These are phyloP conservation scores for Pantherophis alleghaniensis DNA, from an alignment of 2,797 vertebrate species.

Conservation along the genomic window DNA sequence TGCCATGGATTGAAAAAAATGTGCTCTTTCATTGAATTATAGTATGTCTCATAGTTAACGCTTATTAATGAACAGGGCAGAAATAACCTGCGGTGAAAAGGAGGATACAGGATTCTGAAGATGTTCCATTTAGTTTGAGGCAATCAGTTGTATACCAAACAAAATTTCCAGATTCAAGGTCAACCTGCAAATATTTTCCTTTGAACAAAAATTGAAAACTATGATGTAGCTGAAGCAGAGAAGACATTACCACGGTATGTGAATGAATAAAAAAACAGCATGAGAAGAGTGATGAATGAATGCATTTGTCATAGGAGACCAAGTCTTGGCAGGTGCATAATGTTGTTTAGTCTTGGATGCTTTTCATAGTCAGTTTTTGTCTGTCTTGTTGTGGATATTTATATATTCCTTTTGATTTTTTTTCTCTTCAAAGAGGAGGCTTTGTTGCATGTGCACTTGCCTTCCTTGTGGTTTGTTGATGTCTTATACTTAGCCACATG, in stretches of 20 bases:
- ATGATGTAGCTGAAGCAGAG: constrained; percentile 2
- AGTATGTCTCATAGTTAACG: not conserved
- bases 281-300: not conserved
- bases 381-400: not conserved
- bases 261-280: constrained; percentile 12
- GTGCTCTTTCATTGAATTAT: not conserved
- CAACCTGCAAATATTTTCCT: not conserved
- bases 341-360: not conserved
- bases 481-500: constrained; percentile 41
- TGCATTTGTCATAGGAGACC: not conserved
- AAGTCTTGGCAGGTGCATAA: constrained; percentile 1
- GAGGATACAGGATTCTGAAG: not conserved
- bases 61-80: not conserved
- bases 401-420: constrained; percentile 40
- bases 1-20: not conserved
- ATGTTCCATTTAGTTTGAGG: not conserved
- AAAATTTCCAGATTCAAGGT: not conserved
- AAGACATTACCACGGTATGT: not conserved
- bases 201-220: not conserved
- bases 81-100: not conserved
- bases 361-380: constrained; percentile 34
- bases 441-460: constrained; percentile 35
- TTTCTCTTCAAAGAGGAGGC: constrained; percentile 42
- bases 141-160: not conserved
- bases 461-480: constrained; percentile 28